These are phyloP conservation scores for Cantharis flavilabris DNA, from an alignment of 2,888 invertebrate species.

Conservation along the genomic window DNA sequence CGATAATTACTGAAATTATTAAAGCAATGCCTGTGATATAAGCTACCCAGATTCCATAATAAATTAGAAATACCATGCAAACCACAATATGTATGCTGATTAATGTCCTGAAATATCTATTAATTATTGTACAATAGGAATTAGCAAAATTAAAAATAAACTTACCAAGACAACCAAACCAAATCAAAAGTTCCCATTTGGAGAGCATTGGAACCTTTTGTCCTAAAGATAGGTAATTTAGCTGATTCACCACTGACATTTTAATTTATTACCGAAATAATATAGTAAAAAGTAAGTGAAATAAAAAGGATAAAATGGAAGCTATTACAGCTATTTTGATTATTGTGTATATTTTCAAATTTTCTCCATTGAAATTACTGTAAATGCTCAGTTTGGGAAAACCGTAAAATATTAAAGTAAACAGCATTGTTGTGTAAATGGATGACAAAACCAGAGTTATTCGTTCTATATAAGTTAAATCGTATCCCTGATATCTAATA, in stretches of 20 bases:
- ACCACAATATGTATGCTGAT: conserved; percentile 14
- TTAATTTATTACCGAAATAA: background rate
- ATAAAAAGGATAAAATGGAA: conserved; percentile 22
- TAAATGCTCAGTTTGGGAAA: conserved; percentile 21
- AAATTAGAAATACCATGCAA: conserved; percentile 13
- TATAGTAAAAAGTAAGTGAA: background rate
- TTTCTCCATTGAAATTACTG: conserved; percentile 27
- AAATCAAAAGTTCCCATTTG: background rate
- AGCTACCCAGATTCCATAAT: background rate
- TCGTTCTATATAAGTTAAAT: conserved; percentile 25
- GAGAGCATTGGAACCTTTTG: background rate
- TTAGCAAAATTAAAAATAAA: background rate
- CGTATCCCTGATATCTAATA: conserved; percentile 19
- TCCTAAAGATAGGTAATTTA: background rate
- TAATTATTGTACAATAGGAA: background rate
- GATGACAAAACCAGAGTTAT: conserved; percentile 32
- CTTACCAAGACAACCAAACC: background rate
- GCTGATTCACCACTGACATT: background rate
- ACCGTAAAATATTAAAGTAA: conserved; percentile 22
- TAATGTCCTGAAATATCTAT: conserved; percentile 12
- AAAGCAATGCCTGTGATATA: conserved; percentile 13
- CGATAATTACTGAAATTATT: conserved; percentile 23
- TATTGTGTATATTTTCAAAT: background rate
- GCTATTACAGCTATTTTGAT: conserved; percentile 16
- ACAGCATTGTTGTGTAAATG: conserved; percentile 26